A percentile compares a stretch with the other conserved stretches of the same genome.
Evolutionary conservation across 2,888 invertebrate genomes (phyloP).

Genomic region (Heliconius charithonia): DNA sequence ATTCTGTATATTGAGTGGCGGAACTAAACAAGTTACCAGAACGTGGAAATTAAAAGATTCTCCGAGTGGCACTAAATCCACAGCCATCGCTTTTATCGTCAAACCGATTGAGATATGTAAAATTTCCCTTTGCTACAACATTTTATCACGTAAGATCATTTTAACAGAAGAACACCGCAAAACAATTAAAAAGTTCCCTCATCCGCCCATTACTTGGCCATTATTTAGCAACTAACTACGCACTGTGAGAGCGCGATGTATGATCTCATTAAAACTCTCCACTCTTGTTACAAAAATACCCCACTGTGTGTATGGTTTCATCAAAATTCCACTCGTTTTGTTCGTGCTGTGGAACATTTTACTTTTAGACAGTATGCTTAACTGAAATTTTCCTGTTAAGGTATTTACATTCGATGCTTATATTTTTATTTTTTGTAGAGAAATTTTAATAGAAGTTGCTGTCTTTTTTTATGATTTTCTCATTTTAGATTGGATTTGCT

Average conservation of each 20-base stretch:
- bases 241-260: conserved; percentile 35
- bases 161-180: background rate
- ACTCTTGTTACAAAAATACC: conserved; percentile 58
- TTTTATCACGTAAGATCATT: background rate
- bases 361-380: conserved; percentile 48
- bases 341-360: conserved; percentile 59
- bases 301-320: conserved; percentile 54
- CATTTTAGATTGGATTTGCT: no score
- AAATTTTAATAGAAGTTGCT: background rate
- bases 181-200: conserved; percentile 28
- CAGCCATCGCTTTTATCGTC: no score
- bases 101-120: background rate
- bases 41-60: no score
- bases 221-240: conserved; percentile 44
- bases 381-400: conserved; percentile 45
- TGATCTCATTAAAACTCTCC: conserved; percentile 52
- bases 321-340: conserved; percentile 62
- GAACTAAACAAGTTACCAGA: no score
- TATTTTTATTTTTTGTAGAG: background rate
- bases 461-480: no score
- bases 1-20: no score
- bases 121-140: background rate
- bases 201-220: conserved; percentile 24
- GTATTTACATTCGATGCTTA: conserved; percentile 42
- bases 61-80: no score